phyloP scores from a whole-genome alignment of 2,888 invertebrate species.

The Vannuccia rotundouncinata region DNA sequence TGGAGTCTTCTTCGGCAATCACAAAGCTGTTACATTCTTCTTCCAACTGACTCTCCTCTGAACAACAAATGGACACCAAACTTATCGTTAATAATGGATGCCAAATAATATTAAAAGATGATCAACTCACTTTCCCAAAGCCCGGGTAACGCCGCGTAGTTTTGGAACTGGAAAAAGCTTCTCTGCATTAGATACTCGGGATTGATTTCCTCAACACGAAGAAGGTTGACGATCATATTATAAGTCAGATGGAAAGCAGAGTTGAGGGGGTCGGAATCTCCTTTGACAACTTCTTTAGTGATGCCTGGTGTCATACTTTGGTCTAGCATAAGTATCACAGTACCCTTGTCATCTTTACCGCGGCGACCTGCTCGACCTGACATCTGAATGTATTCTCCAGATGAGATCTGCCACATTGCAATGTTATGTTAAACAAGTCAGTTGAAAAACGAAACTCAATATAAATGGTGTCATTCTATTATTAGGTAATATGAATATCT shows the following conservation, averaged over 20 bases:
- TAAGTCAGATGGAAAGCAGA: slow-evolving; percentile 98
- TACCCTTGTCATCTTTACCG: slow-evolving; percentile 84
- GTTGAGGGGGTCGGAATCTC: slow-evolving; percentile 89
- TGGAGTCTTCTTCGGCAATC: slow-evolving; percentile 3
- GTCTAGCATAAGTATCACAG: slow-evolving; percentile 96
- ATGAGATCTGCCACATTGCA: slow-evolving; percentile 64
- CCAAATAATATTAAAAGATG: neutral
- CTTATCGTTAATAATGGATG: neutral
- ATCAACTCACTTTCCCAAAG: slow-evolving; percentile 31
- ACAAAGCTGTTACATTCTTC: neutral
- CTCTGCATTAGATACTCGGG: slow-evolving; percentile 97
- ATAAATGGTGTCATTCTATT: neutral
- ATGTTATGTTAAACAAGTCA: neutral
- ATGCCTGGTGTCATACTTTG: slow-evolving; percentile 70
- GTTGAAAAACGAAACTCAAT: too few relatives aligned
- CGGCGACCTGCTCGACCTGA: slow-evolving; percentile 94
- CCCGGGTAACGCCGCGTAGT: slow-evolving; percentile 80
- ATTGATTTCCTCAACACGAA: slow-evolving; percentile 96
- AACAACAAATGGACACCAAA: neutral
- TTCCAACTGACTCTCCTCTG: neutral
- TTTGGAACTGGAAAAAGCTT: slow-evolving; percentile 97
- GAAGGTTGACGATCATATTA: slow-evolving; percentile 93
- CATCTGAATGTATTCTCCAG: slow-evolving; percentile 99
- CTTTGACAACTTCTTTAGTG: slow-evolving; percentile 64
- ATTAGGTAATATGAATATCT: neutral